Evolutionary conservation across 2,113 vertebrate species (phyloP).

Genomic region (Microtus richardsoni): DNA sequence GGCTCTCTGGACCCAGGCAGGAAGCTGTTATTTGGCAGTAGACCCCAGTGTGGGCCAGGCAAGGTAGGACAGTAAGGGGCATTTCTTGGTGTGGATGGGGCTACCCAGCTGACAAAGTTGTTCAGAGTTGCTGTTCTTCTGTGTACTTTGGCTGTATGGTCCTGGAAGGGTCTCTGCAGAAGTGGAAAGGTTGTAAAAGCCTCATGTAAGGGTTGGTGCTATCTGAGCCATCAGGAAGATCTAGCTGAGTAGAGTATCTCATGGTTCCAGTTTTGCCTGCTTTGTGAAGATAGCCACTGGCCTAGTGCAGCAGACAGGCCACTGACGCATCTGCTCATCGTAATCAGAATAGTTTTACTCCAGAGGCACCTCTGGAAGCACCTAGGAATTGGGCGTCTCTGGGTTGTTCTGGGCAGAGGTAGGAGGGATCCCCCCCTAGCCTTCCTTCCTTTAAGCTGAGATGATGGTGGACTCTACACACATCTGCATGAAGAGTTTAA

Average conservation of each 20-base stretch:
- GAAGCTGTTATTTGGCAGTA: slow-evolving; percentile 60
- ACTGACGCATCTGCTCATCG: neutral
- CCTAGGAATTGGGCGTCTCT: neutral
- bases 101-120: slow-evolving; percentile 10
- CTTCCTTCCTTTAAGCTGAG: slow-evolving; percentile 51
- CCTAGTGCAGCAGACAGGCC: slow-evolving; percentile 5
- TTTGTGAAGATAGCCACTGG: slow-evolving; percentile 31
- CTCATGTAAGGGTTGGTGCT: slow-evolving; percentile 27
- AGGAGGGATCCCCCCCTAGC: neutral
- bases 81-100: neutral
- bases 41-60: slow-evolving; percentile 8
- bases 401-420: slow-evolving; percentile 6
- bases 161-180: slow-evolving; percentile 49
- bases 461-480: slow-evolving; percentile 42
- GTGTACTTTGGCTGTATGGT: slow-evolving; percentile 37
- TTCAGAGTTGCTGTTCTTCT: slow-evolving; percentile 50
- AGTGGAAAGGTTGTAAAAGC: neutral
- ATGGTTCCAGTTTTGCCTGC: slow-evolving; percentile 5
- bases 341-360: neutral
- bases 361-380: neutral
- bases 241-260: neutral
- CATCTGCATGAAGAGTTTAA: slow-evolving; percentile 56
- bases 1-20: slow-evolving; percentile 74
- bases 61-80: neutral
- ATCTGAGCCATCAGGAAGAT: neutral